A percentile compares a stretch with the other conserved stretches of the same genome.
Conservation (phyloP, 2,113 vertebrate genomes). For the Urocolius indicus region DNA sequence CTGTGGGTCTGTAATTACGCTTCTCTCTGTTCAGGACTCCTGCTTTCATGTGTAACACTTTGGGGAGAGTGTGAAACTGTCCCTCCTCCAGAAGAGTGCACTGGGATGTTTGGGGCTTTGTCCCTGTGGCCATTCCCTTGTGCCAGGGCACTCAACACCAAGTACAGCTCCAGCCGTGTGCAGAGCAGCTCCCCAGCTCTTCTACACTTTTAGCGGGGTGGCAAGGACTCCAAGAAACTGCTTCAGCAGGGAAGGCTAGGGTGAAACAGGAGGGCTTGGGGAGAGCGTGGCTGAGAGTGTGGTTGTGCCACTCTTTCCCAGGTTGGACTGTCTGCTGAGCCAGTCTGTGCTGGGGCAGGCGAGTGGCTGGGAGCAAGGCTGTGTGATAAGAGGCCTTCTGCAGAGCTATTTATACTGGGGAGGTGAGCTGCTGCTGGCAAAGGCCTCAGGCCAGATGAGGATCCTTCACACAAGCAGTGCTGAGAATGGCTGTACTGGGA, state of each 20-base stretch:
- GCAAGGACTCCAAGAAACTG: not conserved
- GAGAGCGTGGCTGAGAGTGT: not conserved
- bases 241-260: not conserved
- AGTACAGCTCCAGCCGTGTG: not conserved
- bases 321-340: not conserved
- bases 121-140: accelerated
- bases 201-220: not conserved
- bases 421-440: not conserved
- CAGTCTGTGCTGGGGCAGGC: not conserved
- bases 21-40: not conserved
- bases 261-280: not conserved
- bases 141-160: too few species aligned
- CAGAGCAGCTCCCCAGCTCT: not conserved
- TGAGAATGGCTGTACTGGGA: not conserved
- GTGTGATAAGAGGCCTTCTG: not conserved
- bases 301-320: accelerated
- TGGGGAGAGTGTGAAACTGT: not conserved
- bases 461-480: not conserved
- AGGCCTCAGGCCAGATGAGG: not conserved
- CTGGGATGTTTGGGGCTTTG: too few species aligned
- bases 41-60: not conserved
- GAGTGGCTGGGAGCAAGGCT: not conserved
- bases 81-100: not conserved
- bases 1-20: not conserved
- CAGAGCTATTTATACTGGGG: not conserved